Percentiles rank a stretch among this genome's conserved stretches.
These are phyloP conservation scores for Cephus sareptanus DNA, from an alignment of 2,888 invertebrate genomes.

Conservation along the genomic window DNA sequence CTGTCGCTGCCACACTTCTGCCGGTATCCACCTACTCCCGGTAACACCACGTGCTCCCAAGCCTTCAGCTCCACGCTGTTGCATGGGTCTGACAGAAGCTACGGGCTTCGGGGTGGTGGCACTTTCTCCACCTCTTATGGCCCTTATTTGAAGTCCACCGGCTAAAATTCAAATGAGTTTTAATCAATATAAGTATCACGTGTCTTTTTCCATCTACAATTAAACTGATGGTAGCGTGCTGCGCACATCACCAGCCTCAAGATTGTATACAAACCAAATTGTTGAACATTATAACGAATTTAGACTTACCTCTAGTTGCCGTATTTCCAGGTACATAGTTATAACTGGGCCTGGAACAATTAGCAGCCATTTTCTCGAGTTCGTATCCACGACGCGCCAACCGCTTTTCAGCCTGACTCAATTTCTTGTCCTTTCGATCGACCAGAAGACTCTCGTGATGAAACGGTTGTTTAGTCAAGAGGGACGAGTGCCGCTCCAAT, in stretches of 20 bases:
- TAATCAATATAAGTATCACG: neutral
- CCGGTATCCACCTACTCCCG: constrained; percentile 81
- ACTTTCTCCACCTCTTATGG: constrained; percentile 70
- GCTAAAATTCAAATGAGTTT: constrained; percentile 31
- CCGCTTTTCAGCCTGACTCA: constrained; percentile 93
- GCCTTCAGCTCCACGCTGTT: constrained; percentile 66
- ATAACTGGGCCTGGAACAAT: constrained; percentile 71
- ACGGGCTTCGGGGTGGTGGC: constrained; percentile 75
- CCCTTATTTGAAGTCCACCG: constrained; percentile 69
- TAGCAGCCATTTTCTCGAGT: constrained; percentile 88
- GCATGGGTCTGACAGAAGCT: constrained; percentile 84
- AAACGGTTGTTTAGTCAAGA: constrained; percentile 87
- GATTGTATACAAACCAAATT: neutral
- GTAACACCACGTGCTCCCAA: constrained; percentile 68
- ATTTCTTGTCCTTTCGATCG: constrained; percentile 93
- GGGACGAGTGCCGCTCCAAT: constrained; percentile 72
- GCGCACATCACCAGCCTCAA: neutral
- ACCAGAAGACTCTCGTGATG: constrained; percentile 95
- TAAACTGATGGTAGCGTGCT: neutral
- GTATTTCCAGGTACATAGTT: constrained; percentile 64
- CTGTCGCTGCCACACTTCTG: constrained; percentile 91
- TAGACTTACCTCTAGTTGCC: constrained; percentile 55
- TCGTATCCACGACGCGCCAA: constrained; percentile 94
- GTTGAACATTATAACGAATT: neutral
- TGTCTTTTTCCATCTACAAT: neutral